phyloP scores from a whole-genome alignment of 2,113 vertebrate genomes.

The Pangasianodon gigas region DNA sequence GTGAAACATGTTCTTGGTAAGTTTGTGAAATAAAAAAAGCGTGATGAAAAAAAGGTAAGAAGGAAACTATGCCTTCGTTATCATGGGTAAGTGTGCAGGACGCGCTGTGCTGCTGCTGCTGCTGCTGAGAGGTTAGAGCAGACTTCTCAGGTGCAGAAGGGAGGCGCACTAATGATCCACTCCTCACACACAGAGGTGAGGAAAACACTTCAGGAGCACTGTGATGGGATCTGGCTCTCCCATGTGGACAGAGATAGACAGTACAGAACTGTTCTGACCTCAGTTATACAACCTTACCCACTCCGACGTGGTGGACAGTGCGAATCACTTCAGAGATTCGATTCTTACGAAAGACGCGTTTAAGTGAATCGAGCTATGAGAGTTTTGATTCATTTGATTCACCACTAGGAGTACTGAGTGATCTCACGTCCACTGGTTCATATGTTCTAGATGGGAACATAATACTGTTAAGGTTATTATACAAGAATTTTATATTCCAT shows the following conservation, averaged over 20 bases:
- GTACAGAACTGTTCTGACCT: constrained; percentile 11
- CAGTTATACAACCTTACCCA: neutral
- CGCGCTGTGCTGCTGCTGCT: constrained; percentile 38
- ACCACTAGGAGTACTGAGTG: neutral
- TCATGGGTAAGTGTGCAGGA: constrained; percentile 42
- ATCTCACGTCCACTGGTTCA: neutral
- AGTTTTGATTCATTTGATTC: neutral
- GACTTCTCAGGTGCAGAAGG: constrained; percentile 63
- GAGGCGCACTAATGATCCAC: constrained; percentile 61
- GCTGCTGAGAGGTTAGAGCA: constrained; percentile 32
- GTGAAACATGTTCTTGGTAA: constrained; percentile 72
- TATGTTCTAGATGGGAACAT: neutral
- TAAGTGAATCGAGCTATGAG: neutral
- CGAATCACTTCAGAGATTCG: neutral
- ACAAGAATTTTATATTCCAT: no score
- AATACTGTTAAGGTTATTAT: no score
- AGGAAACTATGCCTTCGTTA: neutral
- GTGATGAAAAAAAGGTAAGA: neutral
- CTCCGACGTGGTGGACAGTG: neutral
- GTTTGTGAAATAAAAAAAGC: neutral
- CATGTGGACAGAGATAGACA: constrained; percentile 52
- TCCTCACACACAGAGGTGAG: constrained; percentile 55
- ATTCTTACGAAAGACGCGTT: neutral
- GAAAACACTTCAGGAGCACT: constrained; percentile 11
- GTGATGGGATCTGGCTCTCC: constrained; percentile 49